Evolutionary conservation across 2,888 invertebrate genomes (phyloP), one percentile per base, ranked within the genome.

Genomic region (Ceramica pisi): DNA sequence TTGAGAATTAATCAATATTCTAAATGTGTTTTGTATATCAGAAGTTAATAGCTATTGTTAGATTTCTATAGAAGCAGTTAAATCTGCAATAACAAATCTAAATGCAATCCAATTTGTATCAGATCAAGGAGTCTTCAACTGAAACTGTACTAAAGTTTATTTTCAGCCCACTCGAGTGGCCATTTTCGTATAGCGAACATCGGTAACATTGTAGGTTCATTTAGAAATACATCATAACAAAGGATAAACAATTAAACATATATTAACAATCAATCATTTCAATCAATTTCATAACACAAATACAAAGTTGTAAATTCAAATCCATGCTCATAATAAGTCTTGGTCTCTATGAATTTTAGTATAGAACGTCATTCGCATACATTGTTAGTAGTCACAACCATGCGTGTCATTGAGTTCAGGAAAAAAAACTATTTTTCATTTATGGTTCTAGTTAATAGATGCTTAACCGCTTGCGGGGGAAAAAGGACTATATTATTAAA

Each of bases 361-460:
- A 78, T 78, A 79, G 64, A 67, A 66, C 63, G 48, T 74, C 88
- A 88, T 87, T 86, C 88, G 75, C 86, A 87, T 86, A 86, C 90
- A 46, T 41, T 90, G 91, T 94, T 94, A 94, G 92, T 91, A 83
- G 51, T 86, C 89, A 93, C 91, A 90, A 89, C 82, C 92, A 93
- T 94, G 94, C 94, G 90, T 89, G 88, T 87, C 87, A 87, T 87
- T 90, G 88, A 92, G 87, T 88, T 74, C 80, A 74, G 75, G 75
- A 84, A 82, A 83, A 73, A 65, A 74, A 50, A 21, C 56, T 65
- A 3, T 70, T 80, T 56, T 67, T 80, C 21, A n/a, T 78, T 80
- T 71, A 81, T 81, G 81, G 74, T 79, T 80, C 61, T 35, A 82
- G 82, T 85, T 83, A 86, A 82, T 85, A 85, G 71, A 68, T 76